These are phyloP conservation scores for Pogonomyrmex barbatus DNA, from an alignment of 1,140 invertebrate species.

Conservation along the genomic window DNA sequence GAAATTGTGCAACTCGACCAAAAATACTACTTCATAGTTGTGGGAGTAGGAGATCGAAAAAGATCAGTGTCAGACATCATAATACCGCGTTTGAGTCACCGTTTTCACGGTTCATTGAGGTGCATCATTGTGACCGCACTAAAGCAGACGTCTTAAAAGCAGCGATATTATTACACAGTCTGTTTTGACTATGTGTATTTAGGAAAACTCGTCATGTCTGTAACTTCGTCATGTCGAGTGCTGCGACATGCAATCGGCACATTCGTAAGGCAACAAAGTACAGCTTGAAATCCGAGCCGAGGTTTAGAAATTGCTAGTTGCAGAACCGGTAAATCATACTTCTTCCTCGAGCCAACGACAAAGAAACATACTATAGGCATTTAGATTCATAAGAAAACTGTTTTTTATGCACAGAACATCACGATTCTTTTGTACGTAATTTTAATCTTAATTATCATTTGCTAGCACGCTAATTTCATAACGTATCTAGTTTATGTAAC, in stretches of 20 bases:
- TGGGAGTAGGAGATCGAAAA: not conserved
- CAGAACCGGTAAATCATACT: slow-evolving; percentile 32
- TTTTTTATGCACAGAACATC: not conserved
- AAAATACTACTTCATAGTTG: slow-evolving; percentile 60
- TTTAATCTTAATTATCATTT: not conserved
- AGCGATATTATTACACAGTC: not conserved
- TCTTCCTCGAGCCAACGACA: not conserved
- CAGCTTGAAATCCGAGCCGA: slow-evolving; percentile 20
- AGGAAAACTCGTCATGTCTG: not conserved
- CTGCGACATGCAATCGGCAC: not conserved
- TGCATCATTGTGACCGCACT: not conserved
- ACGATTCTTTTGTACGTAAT: not conserved
- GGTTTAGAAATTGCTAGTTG: slow-evolving; percentile 24
- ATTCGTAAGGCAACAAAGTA: slow-evolving; percentile 4
- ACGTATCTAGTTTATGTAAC: not conserved
- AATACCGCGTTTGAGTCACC: not conserved
- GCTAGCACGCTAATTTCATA: not conserved
- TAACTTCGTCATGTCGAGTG: not conserved
- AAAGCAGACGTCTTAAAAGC: slow-evolving; percentile 19
- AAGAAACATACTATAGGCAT: slow-evolving; percentile 9
- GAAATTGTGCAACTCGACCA: slow-evolving; percentile 64
- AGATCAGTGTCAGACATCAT: not conserved
- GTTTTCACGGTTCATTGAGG: slow-evolving; percentile 6
- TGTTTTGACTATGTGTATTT: not conserved
- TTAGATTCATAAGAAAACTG: not conserved